Conservation (phyloP, 2,797 vertebrate species). For the Coranthus polyacanthus region DNA sequence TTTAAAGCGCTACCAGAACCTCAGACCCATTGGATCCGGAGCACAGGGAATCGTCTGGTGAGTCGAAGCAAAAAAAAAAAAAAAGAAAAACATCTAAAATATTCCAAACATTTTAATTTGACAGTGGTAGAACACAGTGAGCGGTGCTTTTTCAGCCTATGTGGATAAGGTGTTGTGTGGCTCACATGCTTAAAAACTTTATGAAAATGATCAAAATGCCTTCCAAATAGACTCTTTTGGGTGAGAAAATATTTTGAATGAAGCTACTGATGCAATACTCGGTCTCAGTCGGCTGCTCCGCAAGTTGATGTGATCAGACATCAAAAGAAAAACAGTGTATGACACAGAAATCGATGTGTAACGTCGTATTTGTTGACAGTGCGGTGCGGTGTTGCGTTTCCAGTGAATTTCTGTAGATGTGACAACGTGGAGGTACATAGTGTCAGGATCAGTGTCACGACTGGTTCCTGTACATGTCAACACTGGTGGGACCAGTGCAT, state of each 20-base stretch:
- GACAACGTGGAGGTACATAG: neutral
- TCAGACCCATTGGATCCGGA: constrained; percentile 97
- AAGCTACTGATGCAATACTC: neutral
- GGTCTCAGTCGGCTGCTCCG: neutral
- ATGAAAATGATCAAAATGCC: too few species aligned
- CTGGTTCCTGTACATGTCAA: neutral
- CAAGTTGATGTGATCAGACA: constrained; percentile 11
- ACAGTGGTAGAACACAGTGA: too few species aligned
- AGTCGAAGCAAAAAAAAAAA: constrained; percentile 25
- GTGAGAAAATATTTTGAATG: too few species aligned
- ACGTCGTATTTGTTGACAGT: constrained; percentile 30
- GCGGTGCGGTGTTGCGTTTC: constrained; percentile 12
- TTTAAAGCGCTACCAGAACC: constrained; percentile 96
- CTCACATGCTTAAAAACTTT: too few species aligned
- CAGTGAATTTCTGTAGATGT: constrained; percentile 9
- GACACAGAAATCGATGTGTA: constrained; percentile 7
- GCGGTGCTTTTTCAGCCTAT: too few species aligned
- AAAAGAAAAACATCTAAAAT: neutral
- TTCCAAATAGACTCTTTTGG: too few species aligned
- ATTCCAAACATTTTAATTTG: too few species aligned
- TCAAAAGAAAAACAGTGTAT: neutral
- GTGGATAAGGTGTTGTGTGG: too few species aligned
- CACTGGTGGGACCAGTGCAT: neutral
- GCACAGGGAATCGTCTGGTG: constrained; percentile 99
- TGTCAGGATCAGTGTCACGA: neutral